Evolutionary conservation across 1,140 invertebrate genomes (phyloP), one percentile per base, ranked within the genome.

Genomic region (Orchesella cincta): DNA sequence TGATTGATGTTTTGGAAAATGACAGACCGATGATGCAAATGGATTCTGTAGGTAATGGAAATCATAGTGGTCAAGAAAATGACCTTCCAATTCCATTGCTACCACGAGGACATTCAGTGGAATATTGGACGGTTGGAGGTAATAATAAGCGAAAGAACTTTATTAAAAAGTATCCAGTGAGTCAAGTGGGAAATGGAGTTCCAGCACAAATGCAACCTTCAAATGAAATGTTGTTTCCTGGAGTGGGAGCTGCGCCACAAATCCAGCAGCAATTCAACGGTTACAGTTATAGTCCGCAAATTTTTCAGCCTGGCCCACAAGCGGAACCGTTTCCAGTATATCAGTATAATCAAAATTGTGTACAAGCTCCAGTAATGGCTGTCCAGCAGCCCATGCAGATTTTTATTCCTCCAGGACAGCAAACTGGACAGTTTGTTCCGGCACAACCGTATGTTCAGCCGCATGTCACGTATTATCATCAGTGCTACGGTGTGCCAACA

Each of bases 71-170:
- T n/a, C n/a, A n/a, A n/a, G n/a, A n/a, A n/a, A n/a, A n/a, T n/a
- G n/a, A n/a, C n/a, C n/a, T n/a, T n/a, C n/a, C n/a, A n/a, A n/a
- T n/a, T n/a, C n/a, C n/a, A n/a, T n/a, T n/a, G n/a, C n/a, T n/a
- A n/a, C n/a, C n/a, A n/a, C n/a, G n/a, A n/a, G n/a, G n/a, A n/a
- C 54, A 57, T 57, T 57, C 54, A 5, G 54, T 57, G 54, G 54
- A 57, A 23, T 57, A 57, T 23, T 57, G 54, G 54, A 57, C 14
- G 3, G 54, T 57, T 57, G 8, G 12, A 5, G n/a, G n/a, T 5
- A 8, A 57, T 16, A 23, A 23, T 8, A 57, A 57, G 23, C 54
- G 12, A 23, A 57, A 57, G 26, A 57, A 12, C 12, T 26, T 57
- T 5, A 8, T 57, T 5, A 57, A 23, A 57, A 16, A 23, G 54